Conservation (phyloP, 2,888 invertebrate species). For the Chymomyza procnemis region DNA sequence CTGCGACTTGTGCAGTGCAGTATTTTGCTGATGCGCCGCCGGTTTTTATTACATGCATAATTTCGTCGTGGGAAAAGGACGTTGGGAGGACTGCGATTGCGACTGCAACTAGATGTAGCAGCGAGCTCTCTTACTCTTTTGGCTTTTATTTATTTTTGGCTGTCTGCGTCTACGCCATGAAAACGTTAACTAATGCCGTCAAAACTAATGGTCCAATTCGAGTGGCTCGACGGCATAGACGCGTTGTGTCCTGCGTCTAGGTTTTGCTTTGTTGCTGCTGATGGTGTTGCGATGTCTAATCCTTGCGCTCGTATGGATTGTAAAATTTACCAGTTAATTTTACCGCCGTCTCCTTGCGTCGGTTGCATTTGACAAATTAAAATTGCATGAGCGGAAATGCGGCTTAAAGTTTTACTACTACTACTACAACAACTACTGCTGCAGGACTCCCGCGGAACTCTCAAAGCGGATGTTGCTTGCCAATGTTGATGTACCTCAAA, state of each 20-base stretch:
- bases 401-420: constrained; percentile 58
- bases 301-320: constrained; percentile 61
- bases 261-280: not conserved
- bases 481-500: constrained; percentile 7
- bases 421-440: too few relatives aligned
- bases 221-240: constrained; percentile 60
- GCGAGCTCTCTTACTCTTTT: constrained; percentile 32
- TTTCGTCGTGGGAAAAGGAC: constrained; percentile 67
- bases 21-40: constrained; percentile 57
- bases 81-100: not conserved
- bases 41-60: constrained; percentile 77
- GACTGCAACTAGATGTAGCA: constrained; percentile 15
- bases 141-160: constrained; percentile 65
- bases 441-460: not conserved
- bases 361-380: constrained; percentile 69
- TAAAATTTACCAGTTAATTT: constrained; percentile 73
- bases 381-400: constrained; percentile 71
- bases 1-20: constrained; percentile 32
- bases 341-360: constrained; percentile 30
- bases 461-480: constrained; percentile 45
- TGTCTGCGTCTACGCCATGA: constrained; percentile 53
- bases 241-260: constrained; percentile 18
- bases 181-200: constrained; percentile 75
- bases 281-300: constrained; percentile 51
- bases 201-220: constrained; percentile 77